Evolutionary conservation across 1,140 invertebrate species (phyloP).

Genomic region (Microplitis demolitor): DNA sequence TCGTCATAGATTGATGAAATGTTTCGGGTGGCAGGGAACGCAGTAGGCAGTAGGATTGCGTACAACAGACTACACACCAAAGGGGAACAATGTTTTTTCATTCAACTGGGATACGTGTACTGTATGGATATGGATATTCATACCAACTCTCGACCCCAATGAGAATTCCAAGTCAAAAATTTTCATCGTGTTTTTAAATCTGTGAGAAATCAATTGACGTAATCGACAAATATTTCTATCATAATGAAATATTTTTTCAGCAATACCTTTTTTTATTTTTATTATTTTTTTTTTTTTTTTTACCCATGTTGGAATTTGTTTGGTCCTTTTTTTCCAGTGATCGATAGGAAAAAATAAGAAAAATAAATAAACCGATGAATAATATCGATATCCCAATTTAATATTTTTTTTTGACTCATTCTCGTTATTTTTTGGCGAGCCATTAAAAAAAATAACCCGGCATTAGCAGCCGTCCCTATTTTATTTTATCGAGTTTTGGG

Average conservation of each 20-base stretch:
- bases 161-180: constrained; percentile 10
- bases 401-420: constrained; percentile 26
- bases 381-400: constrained; percentile 23
- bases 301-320: neutral
- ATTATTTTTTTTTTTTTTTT: neutral
- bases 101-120: neutral
- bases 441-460: constrained; percentile 41
- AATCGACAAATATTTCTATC: too few species aligned
- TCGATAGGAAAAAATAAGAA: neutral
- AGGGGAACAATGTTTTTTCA: neutral
- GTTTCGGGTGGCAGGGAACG: neutral
- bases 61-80: neutral
- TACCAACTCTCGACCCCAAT: neutral
- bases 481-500: constrained; percentile 34
- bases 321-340: too few species aligned
- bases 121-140: neutral
- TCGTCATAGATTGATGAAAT: constrained; percentile 32
- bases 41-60: neutral
- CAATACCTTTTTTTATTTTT: too few species aligned
- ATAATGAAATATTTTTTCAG: constrained; percentile 5
- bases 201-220: neutral
- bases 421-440: constrained; percentile 26
- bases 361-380: constrained; percentile 13
- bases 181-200: neutral
- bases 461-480: constrained; percentile 36